These are phyloP conservation scores for Acipenser ruthenus DNA, from an alignment of 2,797 vertebrate species.

Conservation along the genomic window DNA sequence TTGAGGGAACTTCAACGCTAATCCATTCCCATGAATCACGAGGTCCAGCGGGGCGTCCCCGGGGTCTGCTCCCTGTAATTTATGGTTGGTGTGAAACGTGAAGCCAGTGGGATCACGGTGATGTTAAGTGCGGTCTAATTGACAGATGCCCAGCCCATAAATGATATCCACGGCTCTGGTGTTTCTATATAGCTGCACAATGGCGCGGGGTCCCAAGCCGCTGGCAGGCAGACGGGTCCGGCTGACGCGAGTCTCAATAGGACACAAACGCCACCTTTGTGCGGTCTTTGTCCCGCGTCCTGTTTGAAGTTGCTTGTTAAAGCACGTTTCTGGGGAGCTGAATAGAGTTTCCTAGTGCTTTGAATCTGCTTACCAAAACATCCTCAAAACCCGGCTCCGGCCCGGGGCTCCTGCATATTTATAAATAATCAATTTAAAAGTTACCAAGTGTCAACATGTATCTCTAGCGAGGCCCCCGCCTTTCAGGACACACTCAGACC, in stretches of 20 bases:
- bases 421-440: not conserved
- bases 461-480: not conserved
- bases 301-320: slow-evolving; percentile 1
- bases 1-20: no score
- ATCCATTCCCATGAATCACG: no score
- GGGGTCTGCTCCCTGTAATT: no score
- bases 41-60: no score
- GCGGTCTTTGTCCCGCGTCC: not conserved
- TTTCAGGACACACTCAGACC: not conserved
- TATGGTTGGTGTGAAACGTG: not conserved
- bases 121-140: not conserved
- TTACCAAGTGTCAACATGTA: not conserved
- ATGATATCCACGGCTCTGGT: not conserved
- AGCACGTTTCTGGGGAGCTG: not conserved
- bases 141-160: not conserved
- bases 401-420: not conserved
- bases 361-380: not conserved
- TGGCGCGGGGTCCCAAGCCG: not conserved
- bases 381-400: not conserved
- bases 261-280: not conserved
- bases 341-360: not conserved
- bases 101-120: not conserved
- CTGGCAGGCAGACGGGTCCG: not conserved
- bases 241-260: not conserved
- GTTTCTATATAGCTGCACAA: not conserved